Base-by-base conservation (phyloP, 1,140 invertebrate species). In the Andricus grossulariae region DNA sequence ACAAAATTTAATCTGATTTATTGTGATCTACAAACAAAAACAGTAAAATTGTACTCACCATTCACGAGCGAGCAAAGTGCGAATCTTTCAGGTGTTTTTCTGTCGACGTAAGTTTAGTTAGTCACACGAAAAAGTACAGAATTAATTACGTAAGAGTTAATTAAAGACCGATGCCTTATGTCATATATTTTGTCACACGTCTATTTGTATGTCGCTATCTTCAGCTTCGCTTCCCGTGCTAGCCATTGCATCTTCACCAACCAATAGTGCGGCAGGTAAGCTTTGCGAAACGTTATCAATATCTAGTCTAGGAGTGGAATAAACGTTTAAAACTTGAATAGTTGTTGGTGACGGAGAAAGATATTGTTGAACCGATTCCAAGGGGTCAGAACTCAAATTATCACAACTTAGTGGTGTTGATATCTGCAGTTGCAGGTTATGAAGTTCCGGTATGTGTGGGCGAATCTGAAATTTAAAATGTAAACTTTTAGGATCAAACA, bases 371-470 rank as follows among this genome's bases (percentile, higher is more conserved):
- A 89, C 90, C 3, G 88, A 80, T 73, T 81, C 86, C 11, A 91
- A 75, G 8, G 90, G 90, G 83, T 92, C 91, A 50, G 85, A 71
- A 45, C 77, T 78, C 70, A 91, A 73, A 81, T 84, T 78, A 66
- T 90, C 89, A 74, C 90, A 91, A 74, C 91, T 89, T 55, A 91
- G 76, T 11, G 90, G 86, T 75, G 87, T 88, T 32, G 88, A 87
- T 32, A 90, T 55, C 77, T 91, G 90, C n/a, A 92, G 78, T 79
- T 91, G 91, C 60, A 91, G 85, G 84, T 91, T 91, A 72, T 90
- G 91, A 71, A 94, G 83, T 87, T 94, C 93, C 74, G 94, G 94
- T 88, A 93, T 94, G 73, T 94, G 93, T 25, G 94, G 94, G 74
- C 94, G 90, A 66, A 94, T 93, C 94, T 94, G 82, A 74, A 93